Evolutionary conservation across 2,113 vertebrate genomes (phyloP).

Genomic region (Dasypus novemcinctus): DNA sequence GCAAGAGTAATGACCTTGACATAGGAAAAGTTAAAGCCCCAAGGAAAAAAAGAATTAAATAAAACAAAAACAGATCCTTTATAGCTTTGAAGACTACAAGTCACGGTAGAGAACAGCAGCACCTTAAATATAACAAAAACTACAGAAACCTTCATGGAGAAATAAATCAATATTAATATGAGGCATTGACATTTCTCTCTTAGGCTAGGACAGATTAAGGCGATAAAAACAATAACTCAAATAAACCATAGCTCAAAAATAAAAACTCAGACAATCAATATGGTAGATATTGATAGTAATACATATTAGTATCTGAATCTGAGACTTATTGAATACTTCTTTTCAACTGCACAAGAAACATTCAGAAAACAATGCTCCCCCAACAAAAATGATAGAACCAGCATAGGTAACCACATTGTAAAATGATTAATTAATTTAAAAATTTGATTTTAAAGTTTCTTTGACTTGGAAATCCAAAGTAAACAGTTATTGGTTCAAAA

Average conservation of each 20-base stretch:
- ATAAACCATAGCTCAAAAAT: not conserved
- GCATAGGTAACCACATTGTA: not conserved
- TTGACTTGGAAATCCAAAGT: not conserved
- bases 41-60: not conserved
- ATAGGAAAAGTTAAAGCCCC: not conserved
- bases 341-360: not conserved
- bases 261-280: not conserved
- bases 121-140: not conserved
- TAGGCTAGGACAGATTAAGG: not conserved
- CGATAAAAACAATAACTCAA: not conserved
- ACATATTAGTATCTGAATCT: not conserved
- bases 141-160: not conserved
- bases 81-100: not conserved
- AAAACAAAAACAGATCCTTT: not conserved
- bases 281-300: not conserved
- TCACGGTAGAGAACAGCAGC: not conserved
- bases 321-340: not conserved
- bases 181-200: not conserved
- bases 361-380: not conserved
- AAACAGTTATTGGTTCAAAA: not conserved
- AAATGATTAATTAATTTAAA: not conserved
- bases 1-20: not conserved
- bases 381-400: not conserved
- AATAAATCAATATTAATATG: not conserved
- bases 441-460: not conserved